Conservation (phyloP, 2,888 invertebrate species). For the Nephrotoma flavescens region DNA sequence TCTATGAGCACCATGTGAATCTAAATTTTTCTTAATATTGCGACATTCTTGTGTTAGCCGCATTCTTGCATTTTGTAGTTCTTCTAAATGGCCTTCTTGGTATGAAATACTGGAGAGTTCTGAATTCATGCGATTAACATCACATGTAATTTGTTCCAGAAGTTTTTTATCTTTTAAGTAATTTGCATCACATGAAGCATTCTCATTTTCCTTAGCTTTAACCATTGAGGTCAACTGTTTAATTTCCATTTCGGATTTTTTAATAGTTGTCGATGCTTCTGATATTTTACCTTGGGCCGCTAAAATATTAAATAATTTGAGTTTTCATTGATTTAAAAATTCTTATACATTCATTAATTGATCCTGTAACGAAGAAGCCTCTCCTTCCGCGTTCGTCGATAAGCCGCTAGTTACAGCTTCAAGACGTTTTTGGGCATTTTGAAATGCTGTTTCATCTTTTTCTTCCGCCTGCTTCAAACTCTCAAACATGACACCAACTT, state of each 20-base stretch:
- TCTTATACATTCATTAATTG: constrained; percentile 47
- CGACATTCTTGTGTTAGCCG: constrained; percentile 40
- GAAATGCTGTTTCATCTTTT: constrained; percentile 48
- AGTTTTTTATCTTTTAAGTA: constrained; percentile 47
- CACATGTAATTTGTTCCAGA: constrained; percentile 37
- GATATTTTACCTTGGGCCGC: constrained; percentile 61
- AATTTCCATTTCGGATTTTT: constrained; percentile 62
- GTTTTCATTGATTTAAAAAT: neutral
- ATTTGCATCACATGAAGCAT: constrained; percentile 49
- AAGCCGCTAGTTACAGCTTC: constrained; percentile 76
- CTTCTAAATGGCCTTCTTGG: constrained; percentile 42
- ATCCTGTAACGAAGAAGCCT: constrained; percentile 72
- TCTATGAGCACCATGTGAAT: constrained; percentile 22
- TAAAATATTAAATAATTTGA: constrained; percentile 21
- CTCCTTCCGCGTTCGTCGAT: constrained; percentile 61
- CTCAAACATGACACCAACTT: constrained; percentile 49
- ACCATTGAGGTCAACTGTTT: constrained; percentile 47
- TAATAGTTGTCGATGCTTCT: constrained; percentile 61
- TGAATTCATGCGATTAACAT: neutral
- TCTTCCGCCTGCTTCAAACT: constrained; percentile 51
- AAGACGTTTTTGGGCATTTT: constrained; percentile 59
- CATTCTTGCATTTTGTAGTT: constrained; percentile 36
- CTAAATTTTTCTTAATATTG: constrained; percentile 27
- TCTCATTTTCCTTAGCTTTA: constrained; percentile 47
- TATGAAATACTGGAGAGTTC: constrained; percentile 40